phyloP scores from a whole-genome alignment of 92 coral and sea anemone genomes.

The Umimayanthus chanpuru region DNA sequence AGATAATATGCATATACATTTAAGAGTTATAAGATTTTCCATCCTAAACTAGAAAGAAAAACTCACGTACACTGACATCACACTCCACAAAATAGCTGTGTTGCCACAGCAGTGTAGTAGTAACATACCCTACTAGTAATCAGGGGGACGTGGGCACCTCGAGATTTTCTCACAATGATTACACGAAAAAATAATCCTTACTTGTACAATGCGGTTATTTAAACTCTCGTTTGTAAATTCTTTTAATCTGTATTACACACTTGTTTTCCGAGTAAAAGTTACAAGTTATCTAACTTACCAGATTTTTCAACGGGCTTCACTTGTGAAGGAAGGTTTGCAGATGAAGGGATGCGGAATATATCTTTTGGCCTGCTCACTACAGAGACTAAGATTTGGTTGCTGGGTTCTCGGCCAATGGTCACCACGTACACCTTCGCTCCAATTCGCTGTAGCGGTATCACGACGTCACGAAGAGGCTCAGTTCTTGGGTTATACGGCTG shows the following conservation, averaged over 20 bases:
- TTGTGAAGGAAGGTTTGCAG: conserved; percentile 48
- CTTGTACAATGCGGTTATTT: too few relatives aligned
- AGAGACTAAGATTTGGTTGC: conserved; percentile 11
- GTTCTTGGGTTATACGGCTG: conserved; percentile 29
- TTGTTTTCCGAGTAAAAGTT: background rate
- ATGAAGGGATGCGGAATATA: conserved; percentile 60
- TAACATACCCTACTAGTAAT: too few relatives aligned
- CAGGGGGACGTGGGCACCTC: too few relatives aligned
- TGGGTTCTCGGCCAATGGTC: conserved; percentile 33
- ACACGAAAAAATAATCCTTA: too few relatives aligned
- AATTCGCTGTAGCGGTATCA: conserved; percentile 43
- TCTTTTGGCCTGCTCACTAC: conserved; percentile 61
- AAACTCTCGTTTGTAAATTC: too few relatives aligned
- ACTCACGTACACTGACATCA: too few relatives aligned
- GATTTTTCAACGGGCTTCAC: conserved; percentile 45
- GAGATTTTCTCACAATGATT: too few relatives aligned
- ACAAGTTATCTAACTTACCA: background rate
- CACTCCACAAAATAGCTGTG: too few relatives aligned
- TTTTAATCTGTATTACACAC: background rate
- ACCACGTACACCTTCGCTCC: conserved; percentile 58
- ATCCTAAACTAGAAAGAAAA: too few relatives aligned
- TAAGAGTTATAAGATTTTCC: too few relatives aligned
- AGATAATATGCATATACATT: too few relatives aligned
- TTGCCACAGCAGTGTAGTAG: too few relatives aligned
- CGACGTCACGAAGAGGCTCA: conserved; percentile 34